Percentiles rank a stretch among this genome's conserved stretches.
These are phyloP conservation scores for Malacoraja senta DNA, from an alignment of 2,797 vertebrate species.

Conservation along the genomic window DNA sequence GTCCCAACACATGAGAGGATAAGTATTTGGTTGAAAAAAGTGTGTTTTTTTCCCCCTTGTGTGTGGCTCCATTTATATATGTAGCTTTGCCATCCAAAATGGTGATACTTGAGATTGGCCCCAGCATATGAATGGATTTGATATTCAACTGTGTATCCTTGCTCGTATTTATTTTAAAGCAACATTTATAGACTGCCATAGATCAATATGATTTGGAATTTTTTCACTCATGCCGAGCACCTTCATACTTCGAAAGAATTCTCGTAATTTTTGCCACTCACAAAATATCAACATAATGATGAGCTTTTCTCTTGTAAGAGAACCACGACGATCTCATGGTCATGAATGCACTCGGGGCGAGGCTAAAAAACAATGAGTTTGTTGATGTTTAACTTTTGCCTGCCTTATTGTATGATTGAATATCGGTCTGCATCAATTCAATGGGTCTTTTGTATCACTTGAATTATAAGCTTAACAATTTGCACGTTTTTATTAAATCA, in stretches of 20 bases:
- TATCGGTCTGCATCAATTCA: background rate
- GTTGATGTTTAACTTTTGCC: background rate
- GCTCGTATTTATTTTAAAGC: background rate
- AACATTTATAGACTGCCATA: background rate
- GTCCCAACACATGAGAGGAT: background rate
- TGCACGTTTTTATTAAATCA: background rate
- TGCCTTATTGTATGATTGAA: background rate
- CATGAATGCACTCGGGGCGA: background rate
- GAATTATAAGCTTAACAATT: background rate
- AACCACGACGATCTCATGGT: background rate
- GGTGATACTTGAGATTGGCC: background rate
- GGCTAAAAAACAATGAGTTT: background rate
- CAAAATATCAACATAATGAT: constrained; percentile 10
- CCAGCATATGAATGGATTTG: background rate
- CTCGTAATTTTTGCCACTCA: background rate
- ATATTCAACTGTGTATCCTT: background rate
- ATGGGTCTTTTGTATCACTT: background rate
- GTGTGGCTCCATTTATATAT: background rate
- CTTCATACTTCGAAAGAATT: background rate
- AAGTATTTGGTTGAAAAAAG: background rate
- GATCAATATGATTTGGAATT: background rate
- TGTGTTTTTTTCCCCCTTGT: background rate
- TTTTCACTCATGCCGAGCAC: background rate
- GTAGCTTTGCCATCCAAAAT: background rate
- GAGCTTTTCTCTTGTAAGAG: background rate